Conservation (phyloP, 1,140 invertebrate genomes). For the Solenopsis invicta region DNA sequence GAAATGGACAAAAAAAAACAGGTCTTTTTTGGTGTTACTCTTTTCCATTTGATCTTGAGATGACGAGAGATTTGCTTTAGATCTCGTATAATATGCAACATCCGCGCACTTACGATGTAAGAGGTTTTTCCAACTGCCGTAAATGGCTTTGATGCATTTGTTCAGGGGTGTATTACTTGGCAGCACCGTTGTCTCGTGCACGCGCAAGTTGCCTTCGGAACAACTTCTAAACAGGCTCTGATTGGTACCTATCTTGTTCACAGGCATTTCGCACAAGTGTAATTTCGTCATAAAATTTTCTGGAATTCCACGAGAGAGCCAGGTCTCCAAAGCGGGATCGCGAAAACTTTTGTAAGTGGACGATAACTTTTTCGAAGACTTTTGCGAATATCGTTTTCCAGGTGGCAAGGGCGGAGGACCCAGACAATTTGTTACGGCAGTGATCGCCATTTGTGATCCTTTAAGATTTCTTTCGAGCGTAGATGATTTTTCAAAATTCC, state of each 20-base stretch:
- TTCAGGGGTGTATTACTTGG: conserved; percentile 80
- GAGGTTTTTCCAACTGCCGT: conserved; percentile 87
- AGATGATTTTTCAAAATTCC: not conserved
- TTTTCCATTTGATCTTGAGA: not conserved
- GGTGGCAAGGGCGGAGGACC: conserved; percentile 86
- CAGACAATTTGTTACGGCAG: conserved; percentile 82
- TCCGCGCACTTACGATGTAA: conserved; percentile 84
- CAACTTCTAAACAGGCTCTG: conserved; percentile 83
- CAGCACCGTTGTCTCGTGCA: conserved; percentile 65
- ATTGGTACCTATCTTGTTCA: conserved; percentile 45
- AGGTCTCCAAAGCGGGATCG: conserved; percentile 85
- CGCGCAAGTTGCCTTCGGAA: conserved; percentile 85
- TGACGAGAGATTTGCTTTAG: not conserved
- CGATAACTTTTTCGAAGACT: conserved; percentile 82
- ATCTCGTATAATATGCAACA: not conserved
- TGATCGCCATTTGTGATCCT: conserved; percentile 80
- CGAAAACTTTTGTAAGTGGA: conserved; percentile 87
- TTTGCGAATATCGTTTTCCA: conserved; percentile 82
- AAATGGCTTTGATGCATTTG: conserved; percentile 86
- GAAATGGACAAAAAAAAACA: too few species aligned
- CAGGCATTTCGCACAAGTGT: conserved; percentile 4
- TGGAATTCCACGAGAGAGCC: conserved; percentile 78
- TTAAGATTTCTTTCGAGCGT: conserved; percentile 4
- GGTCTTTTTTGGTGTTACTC: too few species aligned
- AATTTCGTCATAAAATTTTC: conserved; percentile 58